Evolutionary conservation across 2,797 vertebrate genomes (phyloP).

Genomic region (Neosilurus hyrtlii): DNA sequence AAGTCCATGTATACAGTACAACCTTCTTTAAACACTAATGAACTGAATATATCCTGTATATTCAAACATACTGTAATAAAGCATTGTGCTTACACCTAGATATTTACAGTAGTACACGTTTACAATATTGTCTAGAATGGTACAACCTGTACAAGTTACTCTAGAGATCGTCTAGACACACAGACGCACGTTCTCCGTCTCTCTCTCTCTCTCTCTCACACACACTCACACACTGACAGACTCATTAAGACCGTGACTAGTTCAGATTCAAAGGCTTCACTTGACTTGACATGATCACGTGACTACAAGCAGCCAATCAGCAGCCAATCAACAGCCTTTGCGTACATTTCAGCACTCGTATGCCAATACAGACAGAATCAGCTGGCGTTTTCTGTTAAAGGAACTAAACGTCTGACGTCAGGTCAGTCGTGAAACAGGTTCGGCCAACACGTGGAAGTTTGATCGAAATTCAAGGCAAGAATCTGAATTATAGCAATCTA

Average conservation of each 20-base stretch:
- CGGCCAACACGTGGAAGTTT: background rate
- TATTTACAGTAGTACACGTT: conserved; percentile 33
- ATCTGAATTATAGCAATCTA: background rate
- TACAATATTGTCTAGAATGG: conserved; percentile 34
- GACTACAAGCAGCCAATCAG: conserved; percentile 14
- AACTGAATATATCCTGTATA: conserved; percentile 26
- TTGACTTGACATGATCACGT: conserved; percentile 19
- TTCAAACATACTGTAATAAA: conserved; percentile 30
- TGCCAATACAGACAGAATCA: background rate
- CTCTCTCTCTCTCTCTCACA: no score
- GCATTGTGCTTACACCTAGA: conserved; percentile 39
- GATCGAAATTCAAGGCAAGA: background rate
- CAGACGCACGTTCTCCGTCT: background rate
- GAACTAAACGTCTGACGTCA: background rate
- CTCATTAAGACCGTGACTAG: background rate
- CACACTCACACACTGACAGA: conserved; percentile 23
- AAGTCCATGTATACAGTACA: conserved; percentile 26
- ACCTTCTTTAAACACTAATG: background rate
- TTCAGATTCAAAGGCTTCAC: conserved; percentile 12
- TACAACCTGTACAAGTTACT: conserved; percentile 22
- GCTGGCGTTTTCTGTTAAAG: background rate
- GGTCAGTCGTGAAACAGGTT: background rate
- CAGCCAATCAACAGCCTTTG: background rate
- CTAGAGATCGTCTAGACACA: conserved; percentile 17
- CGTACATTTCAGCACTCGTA: background rate